A percentile compares a stretch with the other conserved stretches of the same genome.
Evolutionary conservation across 2,888 invertebrate species (phyloP).

Genomic region (Polydrusus tereticollis): DNA sequence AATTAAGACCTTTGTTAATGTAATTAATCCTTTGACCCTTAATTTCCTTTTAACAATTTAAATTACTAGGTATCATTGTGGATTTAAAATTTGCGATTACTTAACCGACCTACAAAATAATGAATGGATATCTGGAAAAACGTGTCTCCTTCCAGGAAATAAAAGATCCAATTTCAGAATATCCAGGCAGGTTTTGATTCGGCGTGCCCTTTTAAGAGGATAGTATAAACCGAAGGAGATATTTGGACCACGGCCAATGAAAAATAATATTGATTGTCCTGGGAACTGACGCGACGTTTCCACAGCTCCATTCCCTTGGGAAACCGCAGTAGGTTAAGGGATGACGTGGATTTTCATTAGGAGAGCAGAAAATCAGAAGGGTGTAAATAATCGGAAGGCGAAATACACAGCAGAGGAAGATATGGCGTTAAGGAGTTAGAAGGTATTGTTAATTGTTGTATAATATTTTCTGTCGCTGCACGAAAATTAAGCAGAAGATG

Average conservation of each 20-base stretch:
- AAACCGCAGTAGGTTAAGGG: conserved; percentile 17
- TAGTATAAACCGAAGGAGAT: background rate
- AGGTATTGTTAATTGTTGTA: background rate
- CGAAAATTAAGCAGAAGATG: conserved; percentile 16
- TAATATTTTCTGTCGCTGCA: background rate
- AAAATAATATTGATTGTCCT: background rate
- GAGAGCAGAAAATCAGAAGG: background rate
- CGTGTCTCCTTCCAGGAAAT: background rate
- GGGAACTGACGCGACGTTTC: background rate
- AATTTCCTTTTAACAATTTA: too few species aligned
- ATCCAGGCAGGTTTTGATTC: conserved; percentile 14
- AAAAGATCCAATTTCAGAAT: background rate
- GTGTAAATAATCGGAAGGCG: background rate
- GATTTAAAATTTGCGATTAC: too few species aligned
- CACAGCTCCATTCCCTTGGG: conserved; percentile 11
- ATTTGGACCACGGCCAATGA: background rate
- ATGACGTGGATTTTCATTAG: conserved; percentile 11
- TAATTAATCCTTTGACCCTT: too few species aligned
- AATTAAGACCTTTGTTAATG: too few species aligned
- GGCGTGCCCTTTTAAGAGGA: conserved; percentile 6
- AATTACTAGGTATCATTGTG: too few species aligned
- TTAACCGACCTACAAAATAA: too few species aligned
- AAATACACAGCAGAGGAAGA: background rate
- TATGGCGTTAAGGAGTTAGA: background rate
- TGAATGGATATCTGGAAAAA: background rate